Evolutionary conservation across 2,888 invertebrate species (phyloP).

Genomic region (Agriotes lineatus): DNA sequence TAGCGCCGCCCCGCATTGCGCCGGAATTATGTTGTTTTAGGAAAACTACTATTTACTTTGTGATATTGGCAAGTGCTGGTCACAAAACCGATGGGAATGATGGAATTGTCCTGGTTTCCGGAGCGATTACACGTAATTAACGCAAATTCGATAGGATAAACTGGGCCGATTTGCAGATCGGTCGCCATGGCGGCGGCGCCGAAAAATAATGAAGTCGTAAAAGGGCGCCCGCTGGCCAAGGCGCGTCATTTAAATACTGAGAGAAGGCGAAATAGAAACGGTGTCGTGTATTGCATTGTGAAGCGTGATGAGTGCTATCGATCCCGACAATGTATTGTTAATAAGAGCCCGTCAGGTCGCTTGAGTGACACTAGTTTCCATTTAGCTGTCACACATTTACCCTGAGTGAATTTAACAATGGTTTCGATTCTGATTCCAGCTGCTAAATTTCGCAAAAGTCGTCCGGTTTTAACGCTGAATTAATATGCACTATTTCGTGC

Average conservation of each 20-base stretch:
- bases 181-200: background rate
- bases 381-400: slow-evolving; percentile 48
- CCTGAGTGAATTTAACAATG: slow-evolving; percentile 41
- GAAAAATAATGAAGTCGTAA: background rate
- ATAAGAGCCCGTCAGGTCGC: slow-evolving; percentile 47
- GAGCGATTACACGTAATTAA: too few relatives aligned
- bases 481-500: background rate
- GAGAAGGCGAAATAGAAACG: slow-evolving; percentile 34
- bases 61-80: too few relatives aligned
- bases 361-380: slow-evolving; percentile 49
- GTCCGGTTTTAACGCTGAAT: background rate
- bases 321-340: slow-evolving; percentile 47
- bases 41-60: background rate
- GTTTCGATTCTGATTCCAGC: slow-evolving; percentile 37
- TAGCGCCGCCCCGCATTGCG: background rate
- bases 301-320: slow-evolving; percentile 45
- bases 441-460: background rate
- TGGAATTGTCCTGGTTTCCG: too few relatives aligned
- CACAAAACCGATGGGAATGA: too few relatives aligned
- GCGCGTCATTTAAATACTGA: slow-evolving; percentile 32
- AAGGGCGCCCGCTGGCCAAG: background rate
- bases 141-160: background rate
- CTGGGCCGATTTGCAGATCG: background rate
- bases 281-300: slow-evolving; percentile 39
- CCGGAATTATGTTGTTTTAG: background rate